Evolutionary conservation across 1,140 invertebrate genomes (phyloP).

Genomic region (Pentalonia nigronervosa): DNA sequence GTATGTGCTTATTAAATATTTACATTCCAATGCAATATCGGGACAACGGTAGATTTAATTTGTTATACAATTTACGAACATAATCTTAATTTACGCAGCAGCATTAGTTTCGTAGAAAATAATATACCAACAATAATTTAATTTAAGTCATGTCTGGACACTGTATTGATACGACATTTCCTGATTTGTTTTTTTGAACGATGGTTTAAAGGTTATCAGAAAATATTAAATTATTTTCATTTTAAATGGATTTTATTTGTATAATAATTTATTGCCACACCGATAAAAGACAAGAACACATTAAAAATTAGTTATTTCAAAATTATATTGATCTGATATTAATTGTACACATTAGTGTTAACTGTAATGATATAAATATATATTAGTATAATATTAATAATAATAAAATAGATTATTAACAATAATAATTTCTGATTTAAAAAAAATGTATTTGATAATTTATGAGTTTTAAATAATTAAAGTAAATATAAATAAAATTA

Average conservation of each 20-base stretch:
- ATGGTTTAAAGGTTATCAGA: slow-evolving; percentile 26
- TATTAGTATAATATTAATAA: background rate
- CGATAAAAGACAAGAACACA: slow-evolving; percentile 1
- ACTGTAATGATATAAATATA: background rate
- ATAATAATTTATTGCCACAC: background rate
- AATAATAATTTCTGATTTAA: background rate
- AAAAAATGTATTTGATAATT: background rate
- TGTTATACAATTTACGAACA: background rate
- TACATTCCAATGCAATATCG: background rate
- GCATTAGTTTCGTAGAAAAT: background rate
- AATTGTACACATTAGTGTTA: background rate
- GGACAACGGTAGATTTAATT: background rate
- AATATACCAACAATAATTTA: background rate
- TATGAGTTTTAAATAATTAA: background rate
- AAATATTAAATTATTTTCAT: background rate
- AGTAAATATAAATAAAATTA: background rate
- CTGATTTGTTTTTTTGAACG: background rate
- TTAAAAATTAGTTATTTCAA: background rate
- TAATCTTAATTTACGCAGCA: background rate
- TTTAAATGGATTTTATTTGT: background rate
- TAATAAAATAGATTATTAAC: background rate
- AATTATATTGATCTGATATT: background rate
- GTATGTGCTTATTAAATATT: background rate
- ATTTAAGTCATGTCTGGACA: background rate
- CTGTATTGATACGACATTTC: background rate